Base-by-base conservation (phyloP, 2,113 vertebrate species). In the Phylloscopus trochiloides region DNA sequence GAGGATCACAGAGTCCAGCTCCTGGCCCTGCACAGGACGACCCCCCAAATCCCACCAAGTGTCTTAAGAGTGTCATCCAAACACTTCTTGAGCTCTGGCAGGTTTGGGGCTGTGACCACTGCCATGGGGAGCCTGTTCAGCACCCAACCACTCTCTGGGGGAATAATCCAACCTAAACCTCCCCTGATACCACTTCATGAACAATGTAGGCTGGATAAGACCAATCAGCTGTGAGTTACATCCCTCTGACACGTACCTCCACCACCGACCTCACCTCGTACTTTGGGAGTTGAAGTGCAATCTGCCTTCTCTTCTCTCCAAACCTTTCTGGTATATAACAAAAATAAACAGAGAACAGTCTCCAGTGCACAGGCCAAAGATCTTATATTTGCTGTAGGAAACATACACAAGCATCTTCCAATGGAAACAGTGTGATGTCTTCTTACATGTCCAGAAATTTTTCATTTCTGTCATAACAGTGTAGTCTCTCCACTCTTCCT, bases 391-490 rank as follows among this genome's bases (percentile, higher is more conserved):
- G 79, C 88, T 94, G 65, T 34, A 93, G 88, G 94, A 80, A 94
- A 92, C 68, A 78, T 88, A 52, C 48, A 61, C 92, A 90, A 80
- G 75, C 63, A 92, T 92, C 93, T 93, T 75, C 88, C 95, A 94
- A 81, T 94, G 92, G 96, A 91, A 96, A 96, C 72, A 86, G n/a
- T 42, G 51, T 36, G 81, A 88, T 92, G 68, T 93, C 92, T 96
- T 93, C 96, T 86, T 96, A 68, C 75, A 75, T 92, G 88, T 84
- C 94, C 86, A 93, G 40, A 83, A 84, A 94, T 68, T 50, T 74
- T 71, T 96, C 86, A 92, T 84, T 57, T 57, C 57, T 96, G 96
- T 96, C 96, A 95, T 95, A 94, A 97, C 96, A 95, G 8, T 90
- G 45, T 63, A 88, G 92, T 93, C 76, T 92, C 96, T 74, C 90